These are phyloP conservation scores for Tinea trinotella DNA, from an alignment of 2,888 invertebrate genomes.

Conservation along the genomic window DNA sequence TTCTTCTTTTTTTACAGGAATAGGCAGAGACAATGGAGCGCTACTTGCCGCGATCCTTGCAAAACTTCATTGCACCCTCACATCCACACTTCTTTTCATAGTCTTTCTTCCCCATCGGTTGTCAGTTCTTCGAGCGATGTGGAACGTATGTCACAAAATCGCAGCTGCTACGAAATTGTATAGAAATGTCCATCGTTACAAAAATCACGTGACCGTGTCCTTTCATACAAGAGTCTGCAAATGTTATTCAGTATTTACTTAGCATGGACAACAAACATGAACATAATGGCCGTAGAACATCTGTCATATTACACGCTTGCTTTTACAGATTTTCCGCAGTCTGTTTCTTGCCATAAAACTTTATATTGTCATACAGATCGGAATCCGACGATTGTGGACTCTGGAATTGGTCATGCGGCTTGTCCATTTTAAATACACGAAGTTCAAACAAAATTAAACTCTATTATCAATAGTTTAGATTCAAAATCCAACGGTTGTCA, in stretches of 20 bases:
- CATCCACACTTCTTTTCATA: too few species aligned
- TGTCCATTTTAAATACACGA: slow-evolving; percentile 24
- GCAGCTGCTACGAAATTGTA: neutral
- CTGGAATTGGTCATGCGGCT: slow-evolving; percentile 59
- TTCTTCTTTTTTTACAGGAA: too few species aligned
- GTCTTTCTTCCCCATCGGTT: too few species aligned
- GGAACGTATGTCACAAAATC: too few species aligned
- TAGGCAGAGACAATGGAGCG: too few species aligned
- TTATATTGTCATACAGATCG: slow-evolving; percentile 53
- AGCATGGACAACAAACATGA: slow-evolving; percentile 29
- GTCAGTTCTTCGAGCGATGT: too few species aligned
- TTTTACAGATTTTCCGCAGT: slow-evolving; percentile 61
- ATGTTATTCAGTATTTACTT: slow-evolving; percentile 15
- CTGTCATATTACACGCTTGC: slow-evolving; percentile 65
- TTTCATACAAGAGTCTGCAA: neutral
- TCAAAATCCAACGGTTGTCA: neutral
- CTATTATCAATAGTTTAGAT: neutral
- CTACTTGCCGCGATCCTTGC: too few species aligned
- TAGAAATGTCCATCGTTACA: neutral
- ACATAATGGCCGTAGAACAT: slow-evolving; percentile 42
- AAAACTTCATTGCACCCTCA: too few species aligned
- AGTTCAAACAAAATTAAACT: neutral
- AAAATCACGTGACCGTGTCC: neutral
- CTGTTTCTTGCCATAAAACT: slow-evolving; percentile 56
- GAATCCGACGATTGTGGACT: slow-evolving; percentile 42